Conservation (phyloP, 2,113 vertebrate genomes). For the Daphoenositta chrysoptera region DNA sequence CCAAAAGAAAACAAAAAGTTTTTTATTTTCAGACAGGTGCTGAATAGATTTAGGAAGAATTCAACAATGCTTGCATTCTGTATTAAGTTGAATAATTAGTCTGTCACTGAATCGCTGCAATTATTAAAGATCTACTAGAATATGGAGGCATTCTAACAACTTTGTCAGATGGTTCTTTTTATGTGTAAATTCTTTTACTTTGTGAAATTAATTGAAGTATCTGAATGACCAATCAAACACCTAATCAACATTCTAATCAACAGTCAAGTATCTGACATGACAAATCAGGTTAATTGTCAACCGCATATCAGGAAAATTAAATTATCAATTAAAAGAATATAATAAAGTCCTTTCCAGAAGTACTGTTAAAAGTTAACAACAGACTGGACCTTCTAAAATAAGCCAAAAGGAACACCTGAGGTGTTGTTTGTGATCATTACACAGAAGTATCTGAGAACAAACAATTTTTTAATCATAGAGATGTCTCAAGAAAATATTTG, state of each 20-base stretch:
- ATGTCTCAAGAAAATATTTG: not conserved
- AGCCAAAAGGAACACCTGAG: not conserved
- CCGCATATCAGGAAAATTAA: not conserved
- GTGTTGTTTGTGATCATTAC: not conserved
- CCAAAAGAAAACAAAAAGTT: accelerated
- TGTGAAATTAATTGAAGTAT: not conserved
- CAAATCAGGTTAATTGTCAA: not conserved
- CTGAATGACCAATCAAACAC: not conserved
- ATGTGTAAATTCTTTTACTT: not conserved
- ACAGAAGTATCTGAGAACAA: not conserved
- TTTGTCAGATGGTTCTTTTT: not conserved
- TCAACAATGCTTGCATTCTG: not conserved
- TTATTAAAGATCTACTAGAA: not conserved
- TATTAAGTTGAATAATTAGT: not conserved
- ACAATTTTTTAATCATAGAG: not conserved
- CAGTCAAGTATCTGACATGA: not conserved
- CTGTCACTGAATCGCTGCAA: not conserved
- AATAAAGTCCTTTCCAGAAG: not conserved
- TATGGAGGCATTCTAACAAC: not conserved
- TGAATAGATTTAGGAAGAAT: not conserved
- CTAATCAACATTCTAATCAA: not conserved
- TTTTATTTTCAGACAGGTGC: not conserved
- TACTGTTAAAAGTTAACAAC: not conserved
- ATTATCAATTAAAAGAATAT: not conserved
- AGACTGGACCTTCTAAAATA: not conserved